These are phyloP conservation scores for Ceratoteleas bidentatus DNA, from an alignment of 1,140 invertebrate species.

Conservation along the genomic window DNA sequence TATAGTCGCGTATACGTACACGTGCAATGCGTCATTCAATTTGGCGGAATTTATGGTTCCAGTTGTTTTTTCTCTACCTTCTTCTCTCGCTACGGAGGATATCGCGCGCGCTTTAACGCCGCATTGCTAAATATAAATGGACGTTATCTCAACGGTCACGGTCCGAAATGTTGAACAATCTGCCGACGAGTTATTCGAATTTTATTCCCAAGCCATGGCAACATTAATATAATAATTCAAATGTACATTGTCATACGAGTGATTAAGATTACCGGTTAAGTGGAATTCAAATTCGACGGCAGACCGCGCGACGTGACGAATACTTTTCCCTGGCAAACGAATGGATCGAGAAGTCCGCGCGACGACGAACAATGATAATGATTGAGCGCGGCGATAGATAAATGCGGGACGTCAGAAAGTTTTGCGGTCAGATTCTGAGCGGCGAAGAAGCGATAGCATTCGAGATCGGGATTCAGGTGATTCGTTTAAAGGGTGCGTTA, in stretches of 20 bases:
- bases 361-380: no score
- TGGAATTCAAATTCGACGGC: no score
- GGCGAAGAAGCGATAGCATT: slow-evolving; percentile 63
- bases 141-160: slow-evolving; percentile 34
- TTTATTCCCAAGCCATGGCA: slow-evolving; percentile 37
- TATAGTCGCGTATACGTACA: slow-evolving; percentile 54
- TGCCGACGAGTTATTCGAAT: slow-evolving; percentile 44
- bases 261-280: not conserved
- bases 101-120: slow-evolving; percentile 38
- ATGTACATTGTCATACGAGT: not conserved
- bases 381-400: no score
- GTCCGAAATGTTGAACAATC: slow-evolving; percentile 26
- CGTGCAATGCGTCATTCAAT: slow-evolving; percentile 62
- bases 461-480: slow-evolving; percentile 63
- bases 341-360: no score
- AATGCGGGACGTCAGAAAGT: slow-evolving; percentile 12
- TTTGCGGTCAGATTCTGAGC: slow-evolving; percentile 48
- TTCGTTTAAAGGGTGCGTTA: slow-evolving; percentile 67
- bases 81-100: slow-evolving; percentile 14
- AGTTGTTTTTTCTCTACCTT: slow-evolving; percentile 53
- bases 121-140: slow-evolving; percentile 50
- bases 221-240: slow-evolving; percentile 44
- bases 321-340: no score
- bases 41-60: slow-evolving; percentile 61
- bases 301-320: no score